Percentiles rank a stretch among this genome's conserved stretches.
phyloP scores from a whole-genome alignment of 2,797 vertebrate species.

The Megalops cyprinoides region DNA sequence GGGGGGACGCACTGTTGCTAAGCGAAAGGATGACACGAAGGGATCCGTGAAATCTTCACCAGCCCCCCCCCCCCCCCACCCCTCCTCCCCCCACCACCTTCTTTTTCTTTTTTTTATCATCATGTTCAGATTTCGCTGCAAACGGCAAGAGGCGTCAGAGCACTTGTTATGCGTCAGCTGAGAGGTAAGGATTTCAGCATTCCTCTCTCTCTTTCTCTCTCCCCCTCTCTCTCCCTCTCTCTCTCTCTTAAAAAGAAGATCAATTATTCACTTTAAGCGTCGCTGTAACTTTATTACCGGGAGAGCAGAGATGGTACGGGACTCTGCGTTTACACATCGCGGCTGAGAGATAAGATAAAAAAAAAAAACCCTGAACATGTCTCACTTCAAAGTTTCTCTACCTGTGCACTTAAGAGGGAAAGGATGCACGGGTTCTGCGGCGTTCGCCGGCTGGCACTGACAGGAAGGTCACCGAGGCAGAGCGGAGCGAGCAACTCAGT shows the following conservation, averaged over 20 bases:
- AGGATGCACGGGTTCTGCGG: background rate
- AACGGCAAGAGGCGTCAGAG: conserved; percentile 69
- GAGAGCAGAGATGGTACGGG: background rate
- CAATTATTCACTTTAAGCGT: conserved; percentile 21
- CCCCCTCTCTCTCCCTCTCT: too few species aligned
- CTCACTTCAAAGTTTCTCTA: conserved; percentile 1
- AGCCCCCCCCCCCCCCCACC: conserved; percentile 37
- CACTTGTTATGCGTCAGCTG: conserved; percentile 73
- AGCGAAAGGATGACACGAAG: conserved; percentile 62
- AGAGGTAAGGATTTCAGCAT: conserved; percentile 67
- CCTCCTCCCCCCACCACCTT: conserved; percentile 7
- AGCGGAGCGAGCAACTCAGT: conserved; percentile 11
- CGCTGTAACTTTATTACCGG: conserved; percentile 27
- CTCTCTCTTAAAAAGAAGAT: conserved; percentile 17
- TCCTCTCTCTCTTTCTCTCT: conserved; percentile 33
- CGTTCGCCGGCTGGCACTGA: background rate
- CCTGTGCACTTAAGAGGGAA: background rate
- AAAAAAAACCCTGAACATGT: background rate
- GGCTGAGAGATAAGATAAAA: conserved; percentile 5
- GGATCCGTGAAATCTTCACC: conserved; percentile 53
- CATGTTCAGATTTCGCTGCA: conserved; percentile 66
- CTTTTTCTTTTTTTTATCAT: conserved; percentile 34
- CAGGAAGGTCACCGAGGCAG: conserved; percentile 15
- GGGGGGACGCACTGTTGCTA: conserved; percentile 58
- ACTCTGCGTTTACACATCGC: too few species aligned